Evolutionary conservation across 2,888 invertebrate genomes (phyloP), one percentile per base, ranked within the genome.

Genomic region (Isotomurus palustris): DNA sequence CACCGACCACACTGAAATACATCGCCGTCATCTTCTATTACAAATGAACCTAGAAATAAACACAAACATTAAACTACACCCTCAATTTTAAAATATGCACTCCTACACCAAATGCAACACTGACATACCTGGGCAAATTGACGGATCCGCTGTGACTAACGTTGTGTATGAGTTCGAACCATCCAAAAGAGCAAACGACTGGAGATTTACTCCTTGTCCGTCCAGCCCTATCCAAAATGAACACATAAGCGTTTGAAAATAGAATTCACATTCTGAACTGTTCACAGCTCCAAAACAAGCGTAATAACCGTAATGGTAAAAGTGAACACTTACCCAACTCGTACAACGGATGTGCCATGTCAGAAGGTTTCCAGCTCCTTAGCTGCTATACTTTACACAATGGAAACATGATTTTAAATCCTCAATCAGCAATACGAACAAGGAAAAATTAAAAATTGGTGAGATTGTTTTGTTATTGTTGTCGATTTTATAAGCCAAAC

Each of bases 1-100:
- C 85, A 86, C 72, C 79, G 77, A 27, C 85, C 85, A 75, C 86
- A 85, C 65, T 84, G 83, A 74, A 85, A 85, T 56, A 84, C 76
- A 75, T 85, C 85, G 69, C 83, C 83, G 57, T 84, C 82, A 67
- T 82, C 83, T 67, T 82, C 82, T 60, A 74, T 72, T 66, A 71
- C 51, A 54, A 67, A 53, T 14, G 64, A 57, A 44, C 55, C 60
- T 63, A 45, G n/a, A n/a, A n/a, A n/a, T n/a, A n/a, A n/a, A n/a
- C n/a, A 35, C 28, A 41, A 29, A 19, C 40, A 35, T 35, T 19
- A 29, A 49, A 45, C n/a, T 27, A 17, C 21, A 45, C 12, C 12
- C 25, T 3, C 29, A 28, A 25, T 12, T 27, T 45, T 27, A 44
- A 17, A 17, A 44, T 8, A 24, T 8, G 8, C 44, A 44, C 10